Conservation (phyloP, 2,888 invertebrate genomes). For the Pocota personata region DNA sequence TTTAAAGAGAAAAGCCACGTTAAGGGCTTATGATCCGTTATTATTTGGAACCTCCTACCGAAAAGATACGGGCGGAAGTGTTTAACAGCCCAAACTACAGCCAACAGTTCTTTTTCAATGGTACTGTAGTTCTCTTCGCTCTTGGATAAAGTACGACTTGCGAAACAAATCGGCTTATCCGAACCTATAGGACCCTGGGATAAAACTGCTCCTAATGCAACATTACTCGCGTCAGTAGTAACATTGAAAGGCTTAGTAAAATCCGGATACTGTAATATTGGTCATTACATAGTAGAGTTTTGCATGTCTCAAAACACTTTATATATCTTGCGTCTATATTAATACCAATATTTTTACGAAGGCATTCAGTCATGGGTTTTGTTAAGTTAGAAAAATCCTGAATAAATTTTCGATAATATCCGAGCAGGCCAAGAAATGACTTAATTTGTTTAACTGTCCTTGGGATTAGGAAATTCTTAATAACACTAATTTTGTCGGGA, state of each 20-base stretch:
- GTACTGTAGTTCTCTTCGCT: background rate
- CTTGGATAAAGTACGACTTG: background rate
- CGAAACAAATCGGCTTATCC: background rate
- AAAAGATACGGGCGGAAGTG: background rate
- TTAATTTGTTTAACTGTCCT: background rate
- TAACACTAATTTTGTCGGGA: too few relatives aligned
- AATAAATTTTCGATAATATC: too few relatives aligned
- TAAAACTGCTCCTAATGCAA: background rate
- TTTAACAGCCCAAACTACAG: too few relatives aligned
- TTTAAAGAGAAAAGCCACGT: too few relatives aligned
- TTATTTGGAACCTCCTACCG: background rate
- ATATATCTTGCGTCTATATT: background rate
- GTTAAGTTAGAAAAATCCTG: too few relatives aligned
- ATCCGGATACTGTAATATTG: too few relatives aligned
- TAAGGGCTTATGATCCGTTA: background rate
- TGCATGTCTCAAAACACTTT: too few relatives aligned
- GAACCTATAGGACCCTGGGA: background rate
- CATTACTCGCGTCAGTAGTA: too few relatives aligned
- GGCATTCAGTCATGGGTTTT: background rate
- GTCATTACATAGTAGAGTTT: too few relatives aligned
- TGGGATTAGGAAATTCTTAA: background rate
- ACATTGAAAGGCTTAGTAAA: too few relatives aligned
- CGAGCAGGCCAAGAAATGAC: background rate
- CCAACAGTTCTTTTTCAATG: too few relatives aligned
- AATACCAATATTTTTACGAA: background rate